Evolutionary conservation across 1,140 invertebrate genomes (phyloP).

Genomic region (Drosophila persimilis): DNA sequence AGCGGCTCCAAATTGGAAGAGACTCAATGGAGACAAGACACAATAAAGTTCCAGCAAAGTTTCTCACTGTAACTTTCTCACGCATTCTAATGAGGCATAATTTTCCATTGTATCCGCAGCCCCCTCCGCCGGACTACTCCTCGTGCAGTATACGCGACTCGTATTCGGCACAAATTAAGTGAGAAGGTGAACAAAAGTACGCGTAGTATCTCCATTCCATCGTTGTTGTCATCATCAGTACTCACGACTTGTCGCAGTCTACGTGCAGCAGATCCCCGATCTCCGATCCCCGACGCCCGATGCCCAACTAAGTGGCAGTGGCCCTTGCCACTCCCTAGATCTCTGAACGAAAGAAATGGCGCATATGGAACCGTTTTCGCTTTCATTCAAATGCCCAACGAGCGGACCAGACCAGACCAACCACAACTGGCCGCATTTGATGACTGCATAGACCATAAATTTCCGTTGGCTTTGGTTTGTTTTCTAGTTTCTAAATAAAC

Average conservation of each 20-base stretch:
- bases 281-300: too few relatives aligned
- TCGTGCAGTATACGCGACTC: slow-evolving; percentile 10
- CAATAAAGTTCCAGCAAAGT: slow-evolving; percentile 52
- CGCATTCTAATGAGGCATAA: slow-evolving; percentile 71
- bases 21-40: slow-evolving; percentile 10
- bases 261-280: slow-evolving; percentile 32
- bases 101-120: slow-evolving; percentile 65
- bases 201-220: slow-evolving; percentile 16
- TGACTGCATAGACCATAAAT: slow-evolving; percentile 45
- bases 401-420: slow-evolving; percentile 5
- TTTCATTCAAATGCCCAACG: slow-evolving; percentile 58
- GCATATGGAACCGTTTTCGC: slow-evolving; percentile 66
- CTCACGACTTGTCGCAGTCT: slow-evolving; percentile 41
- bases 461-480: slow-evolving; percentile 35
- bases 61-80: slow-evolving; percentile 47
- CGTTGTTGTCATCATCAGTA: slow-evolving; percentile 31
- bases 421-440: slow-evolving; percentile 19
- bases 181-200: slow-evolving; percentile 54
- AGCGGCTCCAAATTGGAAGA: slow-evolving; percentile 6
- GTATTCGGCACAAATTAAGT: slow-evolving; percentile 61
- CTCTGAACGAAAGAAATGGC: slow-evolving; percentile 30
- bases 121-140: not conserved
- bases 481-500: slow-evolving; percentile 47
- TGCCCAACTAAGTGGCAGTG: slow-evolving; percentile 8
- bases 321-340: slow-evolving; percentile 46